Conservation (phyloP, 1,140 invertebrate genomes). For the Caligus rogercresseyi region DNA sequence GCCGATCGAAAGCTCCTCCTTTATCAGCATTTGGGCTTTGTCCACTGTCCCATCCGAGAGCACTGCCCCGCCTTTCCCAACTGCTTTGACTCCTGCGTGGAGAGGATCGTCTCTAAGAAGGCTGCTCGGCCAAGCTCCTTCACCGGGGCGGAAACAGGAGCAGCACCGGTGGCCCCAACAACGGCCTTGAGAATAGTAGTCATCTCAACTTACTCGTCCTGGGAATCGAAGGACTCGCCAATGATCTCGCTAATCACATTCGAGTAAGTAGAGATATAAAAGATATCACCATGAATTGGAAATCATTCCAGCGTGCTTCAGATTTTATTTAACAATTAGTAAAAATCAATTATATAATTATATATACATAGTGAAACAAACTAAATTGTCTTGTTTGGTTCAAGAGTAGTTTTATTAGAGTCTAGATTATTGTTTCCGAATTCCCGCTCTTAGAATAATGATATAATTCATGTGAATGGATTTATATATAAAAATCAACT, state of each 20-base stretch:
- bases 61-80: slow-evolving; percentile 76
- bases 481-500: too few relatives aligned
- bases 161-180: slow-evolving; percentile 1
- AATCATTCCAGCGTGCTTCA: too few relatives aligned
- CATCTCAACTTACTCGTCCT: slow-evolving; percentile 38
- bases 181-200: slow-evolving; percentile 17
- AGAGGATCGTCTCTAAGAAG: slow-evolving; percentile 50
- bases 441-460: too few relatives aligned
- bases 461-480: too few relatives aligned
- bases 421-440: too few relatives aligned
- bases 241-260: slow-evolving; percentile 57
- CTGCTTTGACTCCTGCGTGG: slow-evolving; percentile 72
- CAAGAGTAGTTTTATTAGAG: too few relatives aligned
- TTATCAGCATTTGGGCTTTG: slow-evolving; percentile 84
- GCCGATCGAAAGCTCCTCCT: slow-evolving; percentile 84
- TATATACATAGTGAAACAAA: too few relatives aligned
- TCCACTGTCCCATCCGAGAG: slow-evolving; percentile 81
- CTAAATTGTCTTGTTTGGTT: too few relatives aligned
- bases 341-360: too few relatives aligned
- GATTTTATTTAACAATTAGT: too few relatives aligned
- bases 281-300: too few relatives aligned
- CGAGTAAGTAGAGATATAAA: slow-evolving; percentile 36
- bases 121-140: slow-evolving; percentile 31
- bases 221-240: slow-evolving; percentile 52
- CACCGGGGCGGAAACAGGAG: background rate